Evolutionary conservation across 2,888 invertebrate species (phyloP).

Genomic region (Lasioglossum zephyrum): DNA sequence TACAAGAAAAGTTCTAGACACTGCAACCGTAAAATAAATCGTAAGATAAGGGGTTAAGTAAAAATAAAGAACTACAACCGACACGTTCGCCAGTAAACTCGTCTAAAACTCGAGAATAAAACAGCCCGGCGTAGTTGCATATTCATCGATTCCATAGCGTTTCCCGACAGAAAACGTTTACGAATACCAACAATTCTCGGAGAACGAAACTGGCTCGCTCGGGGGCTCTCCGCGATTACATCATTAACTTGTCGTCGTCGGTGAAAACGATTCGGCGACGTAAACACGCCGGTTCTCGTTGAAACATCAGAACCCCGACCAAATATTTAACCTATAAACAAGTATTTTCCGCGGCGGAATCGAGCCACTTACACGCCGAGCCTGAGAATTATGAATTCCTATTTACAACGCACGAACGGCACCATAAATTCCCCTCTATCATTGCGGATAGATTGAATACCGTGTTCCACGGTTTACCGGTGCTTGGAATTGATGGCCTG

Average conservation of each 20-base stretch:
- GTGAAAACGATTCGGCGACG: neutral
- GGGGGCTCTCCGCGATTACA: neutral
- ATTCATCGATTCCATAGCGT: slow-evolving; percentile 50
- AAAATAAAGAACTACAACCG: neutral
- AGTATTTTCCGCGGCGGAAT: neutral
- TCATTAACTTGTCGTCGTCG: slow-evolving; percentile 24
- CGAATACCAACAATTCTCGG: neutral
- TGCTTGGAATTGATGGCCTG: neutral
- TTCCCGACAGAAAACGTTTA: slow-evolving; percentile 30
- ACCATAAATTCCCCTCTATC: slow-evolving; percentile 12
- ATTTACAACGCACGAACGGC: slow-evolving; percentile 18
- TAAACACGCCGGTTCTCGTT: neutral
- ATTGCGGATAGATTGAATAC: neutral
- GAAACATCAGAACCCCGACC: neutral
- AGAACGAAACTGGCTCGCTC: slow-evolving; percentile 16
- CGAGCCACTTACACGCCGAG: neutral
- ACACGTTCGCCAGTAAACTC: slow-evolving; percentile 24
- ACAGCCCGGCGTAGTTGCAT: slow-evolving; percentile 47
- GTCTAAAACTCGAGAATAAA: slow-evolving; percentile 48
- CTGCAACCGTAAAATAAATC: too few species aligned
- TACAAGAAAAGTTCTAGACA: too few species aligned
- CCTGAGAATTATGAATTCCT: slow-evolving; percentile 22
- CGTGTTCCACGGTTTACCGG: slow-evolving; percentile 1
- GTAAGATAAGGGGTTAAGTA: too few species aligned
- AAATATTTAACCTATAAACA: slow-evolving; percentile 25